Percentiles rank a stretch among this genome's conserved stretches.
Conservation (phyloP, 2,888 invertebrate species). For the Cetonia aurata region DNA sequence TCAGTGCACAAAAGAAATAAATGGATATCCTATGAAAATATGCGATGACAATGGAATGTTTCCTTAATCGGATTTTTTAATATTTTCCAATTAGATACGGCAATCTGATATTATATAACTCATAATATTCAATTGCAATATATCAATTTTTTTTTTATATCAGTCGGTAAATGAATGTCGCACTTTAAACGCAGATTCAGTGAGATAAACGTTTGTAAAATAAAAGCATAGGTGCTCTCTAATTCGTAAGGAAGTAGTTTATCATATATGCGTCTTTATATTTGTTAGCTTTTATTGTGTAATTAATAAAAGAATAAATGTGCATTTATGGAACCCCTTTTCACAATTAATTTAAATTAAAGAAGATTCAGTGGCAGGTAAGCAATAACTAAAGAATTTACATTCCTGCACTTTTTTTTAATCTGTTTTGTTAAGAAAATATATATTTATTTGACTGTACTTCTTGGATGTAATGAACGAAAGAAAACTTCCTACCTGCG, state of each 20-base stretch:
- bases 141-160: constrained; percentile 19
- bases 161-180: background rate
- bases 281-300: background rate
- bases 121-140: constrained; percentile 23
- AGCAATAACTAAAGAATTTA: background rate
- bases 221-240: background rate
- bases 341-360: too few relatives aligned
- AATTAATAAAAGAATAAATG: background rate
- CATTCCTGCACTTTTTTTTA: too few relatives aligned
- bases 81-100: constrained; percentile 13
- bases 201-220: background rate
- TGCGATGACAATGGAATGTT: constrained; percentile 15
- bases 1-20: background rate
- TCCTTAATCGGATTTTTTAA: constrained; percentile 12
- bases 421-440: too few relatives aligned
- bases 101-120: constrained; percentile 20
- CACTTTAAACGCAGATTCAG: constrained; percentile 5
- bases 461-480: too few relatives aligned
- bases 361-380: background rate
- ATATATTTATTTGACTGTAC: too few relatives aligned
- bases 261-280: background rate
- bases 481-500: too few relatives aligned
- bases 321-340: background rate
- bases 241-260: constrained; percentile 11
- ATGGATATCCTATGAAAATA: constrained; percentile 7